Base-by-base conservation (phyloP, 2,888 invertebrate genomes). In the Neoitamus cyanurus region DNA sequence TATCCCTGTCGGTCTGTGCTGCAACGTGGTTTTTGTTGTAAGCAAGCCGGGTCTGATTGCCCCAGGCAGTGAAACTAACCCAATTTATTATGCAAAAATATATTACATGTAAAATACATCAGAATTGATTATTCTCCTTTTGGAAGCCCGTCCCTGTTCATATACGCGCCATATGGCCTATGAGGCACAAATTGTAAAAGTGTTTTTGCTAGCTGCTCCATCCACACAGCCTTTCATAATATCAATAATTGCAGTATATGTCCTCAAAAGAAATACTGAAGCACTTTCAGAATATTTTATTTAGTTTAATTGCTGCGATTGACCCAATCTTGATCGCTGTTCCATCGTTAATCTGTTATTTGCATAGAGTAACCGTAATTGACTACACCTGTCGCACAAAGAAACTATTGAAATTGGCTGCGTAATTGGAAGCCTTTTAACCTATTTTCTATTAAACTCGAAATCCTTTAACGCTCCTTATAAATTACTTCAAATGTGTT, bases 1-100 rank as follows among this genome's bases (percentile, higher is more conserved):
- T 25, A 31, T 11, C 9, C 58, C 58, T 34, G 58, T 78, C 75
- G 15, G 2, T 36, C 42, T 28, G 42, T 72, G 13, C 11, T 25
- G 75, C 37, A 42, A n/a, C 36, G 25, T 28, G 42, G 11, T 20
- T 37, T 1, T 13, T 42, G 11, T 25, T 75, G 37, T 11, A 9
- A 37, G 20, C 37, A 7, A 25, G 13, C 4, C 11, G 42, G 5
- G 13, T 28, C 37, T 28, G 25, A 42, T 75, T 25, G 75, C 75
- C 75, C n/a, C 42, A 11, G 75, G 75, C n/a, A 25, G 42, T 75
- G 25, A 73, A 73, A 73, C 25, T 75, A 75, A 75, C 46, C n/a
- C 25, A 46, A 75, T 75, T 75, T 28, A 75, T 42, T 75, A 75
- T 46, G 75, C 13, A 75, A 75, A 37, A 75, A 75, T 73, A 11